phyloP scores from a whole-genome alignment of 1,140 invertebrate species.

The Eubasilissa regina region DNA sequence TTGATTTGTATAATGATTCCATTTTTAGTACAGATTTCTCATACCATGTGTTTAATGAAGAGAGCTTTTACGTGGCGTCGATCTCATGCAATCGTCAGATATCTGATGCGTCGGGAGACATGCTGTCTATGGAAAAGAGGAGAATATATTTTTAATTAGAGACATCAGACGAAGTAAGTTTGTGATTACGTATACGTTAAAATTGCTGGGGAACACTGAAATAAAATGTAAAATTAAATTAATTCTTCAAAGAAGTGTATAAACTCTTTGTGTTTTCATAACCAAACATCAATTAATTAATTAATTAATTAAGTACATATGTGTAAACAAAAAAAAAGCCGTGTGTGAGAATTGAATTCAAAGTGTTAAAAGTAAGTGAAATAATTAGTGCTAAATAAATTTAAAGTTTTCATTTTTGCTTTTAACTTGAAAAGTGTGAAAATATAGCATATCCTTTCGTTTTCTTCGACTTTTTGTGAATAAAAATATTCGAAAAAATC shows the following conservation, averaged over 20 bases:
- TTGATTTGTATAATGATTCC: too few species aligned
- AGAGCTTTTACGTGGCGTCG: background rate
- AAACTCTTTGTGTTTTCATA: constrained; percentile 7
- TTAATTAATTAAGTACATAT: constrained; percentile 1
- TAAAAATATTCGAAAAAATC: constrained; percentile 15
- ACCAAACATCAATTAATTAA: background rate
- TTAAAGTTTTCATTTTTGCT: background rate
- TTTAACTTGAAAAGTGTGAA: constrained; percentile 11
- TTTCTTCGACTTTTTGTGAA: constrained; percentile 6
- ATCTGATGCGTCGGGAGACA: background rate
- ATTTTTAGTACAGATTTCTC: background rate
- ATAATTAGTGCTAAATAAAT: background rate
- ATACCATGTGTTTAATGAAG: background rate
- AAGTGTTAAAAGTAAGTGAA: constrained; percentile 17
- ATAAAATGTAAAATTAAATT: background rate
- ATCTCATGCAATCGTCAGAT: background rate
- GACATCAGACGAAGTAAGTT: background rate
- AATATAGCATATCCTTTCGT: constrained; percentile 28
- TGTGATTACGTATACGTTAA: constrained; percentile 21
- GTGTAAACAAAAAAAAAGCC: background rate
- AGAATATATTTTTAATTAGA: background rate
- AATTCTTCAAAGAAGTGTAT: background rate
- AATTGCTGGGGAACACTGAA: background rate
- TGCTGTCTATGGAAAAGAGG: background rate
- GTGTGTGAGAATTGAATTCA: background rate